phyloP scores from a whole-genome alignment of 2,797 vertebrate species.

The Phataginus tricuspis region DNA sequence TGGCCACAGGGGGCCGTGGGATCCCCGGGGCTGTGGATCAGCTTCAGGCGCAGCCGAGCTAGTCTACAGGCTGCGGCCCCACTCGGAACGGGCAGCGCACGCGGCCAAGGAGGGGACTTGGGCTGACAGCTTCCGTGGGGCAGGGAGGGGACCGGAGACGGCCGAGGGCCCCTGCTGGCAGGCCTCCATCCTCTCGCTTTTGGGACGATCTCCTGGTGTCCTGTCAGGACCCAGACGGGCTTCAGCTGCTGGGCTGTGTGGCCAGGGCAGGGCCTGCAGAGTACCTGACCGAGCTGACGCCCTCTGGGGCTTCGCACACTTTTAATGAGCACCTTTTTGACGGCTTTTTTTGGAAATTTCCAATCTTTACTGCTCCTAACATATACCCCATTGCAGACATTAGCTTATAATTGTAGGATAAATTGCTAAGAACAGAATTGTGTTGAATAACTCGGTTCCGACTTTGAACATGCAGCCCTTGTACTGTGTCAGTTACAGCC shows the following conservation, averaged over 20 bases:
- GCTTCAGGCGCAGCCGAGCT: accelerated
- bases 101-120: too few species aligned
- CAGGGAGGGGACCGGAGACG: accelerated
- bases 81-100: accelerated
- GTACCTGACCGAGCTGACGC: neutral
- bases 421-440: neutral
- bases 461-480: neutral
- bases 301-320: accelerated
- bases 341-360: neutral
- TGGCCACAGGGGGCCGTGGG: accelerated
- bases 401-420: neutral
- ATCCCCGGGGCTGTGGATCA: accelerated
- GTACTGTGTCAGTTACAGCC: neutral
- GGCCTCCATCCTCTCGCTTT: too few species aligned
- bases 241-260: neutral
- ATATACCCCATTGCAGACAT: neutral
- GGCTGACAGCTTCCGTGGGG: accelerated
- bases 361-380: neutral
- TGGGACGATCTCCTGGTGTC: neutral
- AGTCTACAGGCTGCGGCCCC: neutral
- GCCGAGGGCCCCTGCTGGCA: neutral
- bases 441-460: neutral
- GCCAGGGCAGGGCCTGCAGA: neutral
- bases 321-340: neutral
- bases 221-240: neutral